These are phyloP conservation scores for Bombus difficillimus DNA, from an alignment of 1,140 invertebrate species.

Conservation along the genomic window DNA sequence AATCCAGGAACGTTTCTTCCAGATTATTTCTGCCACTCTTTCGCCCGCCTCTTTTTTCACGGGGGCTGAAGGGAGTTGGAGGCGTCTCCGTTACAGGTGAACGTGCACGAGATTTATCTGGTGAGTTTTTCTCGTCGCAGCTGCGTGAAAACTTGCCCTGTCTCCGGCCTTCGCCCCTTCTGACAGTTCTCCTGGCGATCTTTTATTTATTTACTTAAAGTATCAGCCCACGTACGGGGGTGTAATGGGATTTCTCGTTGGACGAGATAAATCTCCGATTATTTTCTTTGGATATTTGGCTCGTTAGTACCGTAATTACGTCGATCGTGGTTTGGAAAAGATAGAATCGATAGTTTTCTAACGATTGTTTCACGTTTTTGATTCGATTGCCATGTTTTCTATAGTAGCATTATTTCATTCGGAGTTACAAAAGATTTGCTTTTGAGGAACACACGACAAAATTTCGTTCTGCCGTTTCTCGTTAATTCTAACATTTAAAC, in stretches of 20 bases:
- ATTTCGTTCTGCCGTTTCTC: too few relatives aligned
- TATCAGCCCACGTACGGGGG: slow-evolving; percentile 31
- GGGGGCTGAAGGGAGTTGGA: not conserved
- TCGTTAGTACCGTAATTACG: not conserved
- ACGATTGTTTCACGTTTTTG: not conserved
- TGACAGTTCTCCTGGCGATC: not conserved
- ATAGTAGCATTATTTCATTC: too few relatives aligned
- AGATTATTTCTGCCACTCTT: slow-evolving; percentile 42
- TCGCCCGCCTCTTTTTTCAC: slow-evolving; percentile 43
- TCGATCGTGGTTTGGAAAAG: not conserved
- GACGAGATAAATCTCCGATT: slow-evolving; percentile 28
- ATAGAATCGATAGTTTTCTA: not conserved
- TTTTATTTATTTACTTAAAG: slow-evolving; percentile 58
- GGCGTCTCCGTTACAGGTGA: slow-evolving; percentile 57
- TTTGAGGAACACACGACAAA: too few relatives aligned
- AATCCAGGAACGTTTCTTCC: slow-evolving; percentile 45
- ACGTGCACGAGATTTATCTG: slow-evolving; percentile 76
- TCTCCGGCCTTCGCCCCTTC: not conserved
- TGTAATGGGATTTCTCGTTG: slow-evolving; percentile 73
- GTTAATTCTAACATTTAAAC: too few relatives aligned
- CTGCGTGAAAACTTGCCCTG: slow-evolving; percentile 72
- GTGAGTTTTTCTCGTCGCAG: slow-evolving; percentile 76
- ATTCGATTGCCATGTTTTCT: too few relatives aligned
- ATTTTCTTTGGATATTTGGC: slow-evolving; percentile 10
- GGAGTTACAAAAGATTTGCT: too few relatives aligned